Evolutionary conservation across 2,888 invertebrate genomes (phyloP).

Genomic region (Hyposoter didymator): DNA sequence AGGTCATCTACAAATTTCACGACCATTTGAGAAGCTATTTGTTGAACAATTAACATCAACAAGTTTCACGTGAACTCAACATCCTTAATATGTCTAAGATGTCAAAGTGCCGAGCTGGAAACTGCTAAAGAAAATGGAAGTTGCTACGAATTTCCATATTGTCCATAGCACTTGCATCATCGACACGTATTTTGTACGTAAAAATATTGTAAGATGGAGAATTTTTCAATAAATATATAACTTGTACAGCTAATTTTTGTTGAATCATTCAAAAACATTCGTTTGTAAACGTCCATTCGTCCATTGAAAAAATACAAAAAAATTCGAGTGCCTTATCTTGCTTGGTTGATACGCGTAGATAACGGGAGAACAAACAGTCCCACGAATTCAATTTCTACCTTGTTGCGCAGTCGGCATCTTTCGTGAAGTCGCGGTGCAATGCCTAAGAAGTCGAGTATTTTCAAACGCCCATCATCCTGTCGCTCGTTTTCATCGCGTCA

Average conservation of each 20-base stretch:
- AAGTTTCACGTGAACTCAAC: too few relatives aligned
- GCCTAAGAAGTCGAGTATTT: not conserved
- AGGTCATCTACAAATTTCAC: too few relatives aligned
- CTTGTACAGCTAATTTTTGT: constrained; percentile 1
- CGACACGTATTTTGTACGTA: constrained; percentile 5
- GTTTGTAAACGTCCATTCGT: not conserved
- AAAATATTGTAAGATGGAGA: constrained; percentile 1
- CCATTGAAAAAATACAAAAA: not conserved
- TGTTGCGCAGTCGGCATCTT: constrained; percentile 29
- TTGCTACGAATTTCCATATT: not conserved
- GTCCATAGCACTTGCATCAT: not conserved
- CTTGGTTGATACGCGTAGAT: constrained; percentile 41
- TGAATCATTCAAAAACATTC: not conserved
- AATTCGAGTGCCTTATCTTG: constrained; percentile 44
- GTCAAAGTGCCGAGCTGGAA: not conserved
- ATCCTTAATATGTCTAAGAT: not conserved
- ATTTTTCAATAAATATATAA: constrained; percentile 27
- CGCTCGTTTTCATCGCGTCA: constrained; percentile 34
- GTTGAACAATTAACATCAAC: too few relatives aligned
- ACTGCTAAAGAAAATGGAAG: not conserved
- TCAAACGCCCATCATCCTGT: constrained; percentile 33
- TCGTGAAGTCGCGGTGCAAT: constrained; percentile 24
- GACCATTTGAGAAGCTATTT: too few relatives aligned
- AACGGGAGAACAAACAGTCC: constrained; percentile 28
- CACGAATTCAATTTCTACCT: constrained; percentile 21